phyloP scores from a whole-genome alignment of 2,113 vertebrate species.

The Chloroceryle aenea region DNA sequence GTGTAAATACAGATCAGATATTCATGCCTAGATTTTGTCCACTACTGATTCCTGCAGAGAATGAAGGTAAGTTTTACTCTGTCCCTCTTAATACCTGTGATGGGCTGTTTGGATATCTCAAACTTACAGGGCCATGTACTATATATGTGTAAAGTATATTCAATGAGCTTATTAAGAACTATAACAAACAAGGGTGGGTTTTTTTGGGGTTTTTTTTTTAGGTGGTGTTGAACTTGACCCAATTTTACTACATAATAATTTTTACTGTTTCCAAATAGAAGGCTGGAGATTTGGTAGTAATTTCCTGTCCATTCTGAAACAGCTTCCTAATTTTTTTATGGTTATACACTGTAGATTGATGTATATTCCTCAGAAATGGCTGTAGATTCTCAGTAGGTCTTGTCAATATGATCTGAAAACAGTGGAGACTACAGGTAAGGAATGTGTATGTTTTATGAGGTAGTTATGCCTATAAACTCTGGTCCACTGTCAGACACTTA shows the following conservation, averaged over 20 bases:
- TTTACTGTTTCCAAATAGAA: background rate
- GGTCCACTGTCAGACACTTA: background rate
- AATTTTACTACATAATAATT: accelerated
- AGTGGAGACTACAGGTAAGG: background rate
- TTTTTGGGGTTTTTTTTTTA: background rate
- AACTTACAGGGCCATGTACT: background rate
- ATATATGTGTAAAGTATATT: background rate
- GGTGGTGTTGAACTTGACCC: background rate
- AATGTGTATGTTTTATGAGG: background rate
- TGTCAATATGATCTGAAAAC: background rate
- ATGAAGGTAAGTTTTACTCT: background rate
- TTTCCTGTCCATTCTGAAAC: background rate
- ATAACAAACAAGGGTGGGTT: background rate
- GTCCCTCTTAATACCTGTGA: background rate
- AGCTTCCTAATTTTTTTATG: background rate
- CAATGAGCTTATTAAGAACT: background rate
- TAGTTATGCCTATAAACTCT: background rate
- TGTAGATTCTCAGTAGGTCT: background rate
- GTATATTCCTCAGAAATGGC: background rate
- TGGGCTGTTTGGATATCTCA: accelerated
- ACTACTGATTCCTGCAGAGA: background rate
- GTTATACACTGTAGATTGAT: background rate
- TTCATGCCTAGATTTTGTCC: background rate
- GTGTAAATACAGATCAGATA: background rate
- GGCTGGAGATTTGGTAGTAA: background rate